phyloP scores from a whole-genome alignment of 2,888 invertebrate genomes.

The Oasisia sp. region DNA sequence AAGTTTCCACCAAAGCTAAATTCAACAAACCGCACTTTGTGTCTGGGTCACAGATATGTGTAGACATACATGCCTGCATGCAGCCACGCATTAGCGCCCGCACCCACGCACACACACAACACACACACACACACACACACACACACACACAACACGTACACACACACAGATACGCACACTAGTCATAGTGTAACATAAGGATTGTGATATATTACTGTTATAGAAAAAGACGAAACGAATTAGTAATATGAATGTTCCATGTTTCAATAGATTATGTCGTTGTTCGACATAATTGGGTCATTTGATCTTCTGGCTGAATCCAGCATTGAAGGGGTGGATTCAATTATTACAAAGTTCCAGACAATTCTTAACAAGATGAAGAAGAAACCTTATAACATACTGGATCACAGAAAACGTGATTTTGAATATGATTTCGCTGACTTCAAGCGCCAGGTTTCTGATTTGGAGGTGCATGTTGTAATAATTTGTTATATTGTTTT shows the following conservation, averaged over 20 bases:
- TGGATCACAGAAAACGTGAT: conserved; percentile 79
- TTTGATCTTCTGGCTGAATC: conserved; percentile 81
- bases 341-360: conserved; percentile 76
- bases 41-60: too few relatives aligned
- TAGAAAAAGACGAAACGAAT: background rate
- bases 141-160: conserved; percentile 24
- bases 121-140: conserved; percentile 14
- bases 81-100: too few relatives aligned
- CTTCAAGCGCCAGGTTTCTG: conserved; percentile 76
- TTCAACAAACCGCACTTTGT: background rate
- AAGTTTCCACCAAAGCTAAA: background rate
- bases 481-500: background rate
- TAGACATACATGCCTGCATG: too few relatives aligned
- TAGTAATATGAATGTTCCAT: background rate
- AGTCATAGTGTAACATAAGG: background rate
- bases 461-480: conserved; percentile 71
- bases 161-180: background rate
- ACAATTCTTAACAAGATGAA: conserved; percentile 76
- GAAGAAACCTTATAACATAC: conserved; percentile 79
- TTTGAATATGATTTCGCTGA: conserved; percentile 82
- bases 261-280: conserved; percentile 75
- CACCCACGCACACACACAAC: conserved; percentile 23
- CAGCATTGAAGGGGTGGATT: conserved; percentile 82
- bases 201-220: background rate
- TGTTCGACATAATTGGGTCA: conserved; percentile 78